Base-by-base conservation (phyloP, 2,797 vertebrate genomes). In the Amazona ochrocephala region DNA sequence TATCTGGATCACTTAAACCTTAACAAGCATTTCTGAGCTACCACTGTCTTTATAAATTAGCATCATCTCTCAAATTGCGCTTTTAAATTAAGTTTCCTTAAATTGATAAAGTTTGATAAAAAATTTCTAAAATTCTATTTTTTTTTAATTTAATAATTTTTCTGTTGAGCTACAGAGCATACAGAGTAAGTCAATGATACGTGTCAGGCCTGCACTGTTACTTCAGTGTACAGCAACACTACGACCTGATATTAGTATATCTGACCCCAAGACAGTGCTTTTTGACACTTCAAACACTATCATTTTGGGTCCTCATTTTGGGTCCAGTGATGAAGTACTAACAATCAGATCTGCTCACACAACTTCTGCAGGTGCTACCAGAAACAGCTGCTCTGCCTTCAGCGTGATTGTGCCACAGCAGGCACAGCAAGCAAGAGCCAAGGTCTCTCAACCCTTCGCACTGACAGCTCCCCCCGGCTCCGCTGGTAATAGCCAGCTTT, bases 381-480 rank as follows among this genome's bases (percentile, higher is more conserved):
- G 42, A 13, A 75, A 16, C 10, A 27, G 7, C 3, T 77, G 37
- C 48, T 18, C 45, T 84, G 29, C 44, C 50, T 84, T 72, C n/a
- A 58, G 29, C 18, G 27, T 9, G 32, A 15, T 2, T 67, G 37
- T 15, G 18, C 6, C 45, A 41, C 23, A 39, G 61, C 9, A 68
- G 30, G 19, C 30, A 44, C 15, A 56, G n/a, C 1, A 23, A 61
- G 22, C 5, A 12, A n/a, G 29, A 73, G n/a, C 9, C 37, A 48
- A 53, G 41, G n/a, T 60, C 66, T 84, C 39, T 27, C 0, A 2
- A 65, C 21, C 42, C 39, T 86, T 65, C 1, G 2, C 66, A 60
- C n/a, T 5, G 15, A 37, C n/a, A 34, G n/a, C n/a, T 3, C n/a
- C 4, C 54, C 32, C 4, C 0, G 0, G 45, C 1, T 3, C 27